Evolutionary conservation across 30 jellyfish, hydroid and myxozoan genomes (phyloP), one percentile per base, ranked within the genome.

Genomic region (Cassiopea xamachana): DNA sequence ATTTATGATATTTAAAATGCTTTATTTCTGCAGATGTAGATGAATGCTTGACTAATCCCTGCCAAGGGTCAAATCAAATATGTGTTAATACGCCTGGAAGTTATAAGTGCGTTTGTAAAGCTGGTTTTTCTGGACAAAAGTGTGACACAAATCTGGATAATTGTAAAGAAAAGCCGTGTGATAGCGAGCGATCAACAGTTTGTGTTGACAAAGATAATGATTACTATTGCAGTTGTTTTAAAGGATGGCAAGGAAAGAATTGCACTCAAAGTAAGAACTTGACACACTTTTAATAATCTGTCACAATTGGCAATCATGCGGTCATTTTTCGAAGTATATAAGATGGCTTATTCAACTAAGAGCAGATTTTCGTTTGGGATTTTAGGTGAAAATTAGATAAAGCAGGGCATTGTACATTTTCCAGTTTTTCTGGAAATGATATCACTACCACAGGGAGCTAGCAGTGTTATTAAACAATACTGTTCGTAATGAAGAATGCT

Each of bases 211-310:
- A 61, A 58, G 94, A 79, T 8, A 87, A 93, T 58, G 94, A 59
- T n/a, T 93, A 67, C 70, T 73, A 69, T 9, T 93, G 98, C 84
- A 44, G 60, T 1, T 93, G 98, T 60, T 87, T 87, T 46, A 80
- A 82, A 76, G 98, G 94, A 0, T 93, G 98, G 98, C 61, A 81
- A 82, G 98, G 98, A 72, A 86, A 87, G 80, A 86, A 84, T 45
- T 91, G 97, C 71, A 85, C 94, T 3, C 43, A 79, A 60, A 79
- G 94, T 85, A 91, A 49, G 94, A 14, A 71, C 76, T 27, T 27
- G 39, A 27, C 39, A 27, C 39, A 27, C 39, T 27, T 27, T 27
- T 27, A 27, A 27, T 27, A 27, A 27, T 27, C 39, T 27, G 39
- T 27, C 39, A 27, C 39, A 27, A 27, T 27, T 27, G 39, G 39